Evolutionary conservation across 1,140 invertebrate species (phyloP), one percentile per base, ranked within the genome.

Genomic region (Trichonephila clavipes): DNA sequence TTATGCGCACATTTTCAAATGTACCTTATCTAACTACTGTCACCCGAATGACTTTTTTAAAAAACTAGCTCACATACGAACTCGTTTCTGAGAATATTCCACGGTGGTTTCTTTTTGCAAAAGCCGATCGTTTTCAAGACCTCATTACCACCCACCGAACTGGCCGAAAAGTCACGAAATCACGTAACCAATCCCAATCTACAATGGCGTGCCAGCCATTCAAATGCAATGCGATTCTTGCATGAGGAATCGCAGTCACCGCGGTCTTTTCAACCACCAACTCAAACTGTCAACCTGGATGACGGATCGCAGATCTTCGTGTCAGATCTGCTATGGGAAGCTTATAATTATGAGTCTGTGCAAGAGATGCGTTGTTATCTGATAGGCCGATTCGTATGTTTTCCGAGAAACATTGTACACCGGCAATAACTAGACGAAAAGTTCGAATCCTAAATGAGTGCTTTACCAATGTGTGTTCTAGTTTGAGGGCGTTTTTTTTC

Each of bases 261-360:
- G 72, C 72, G 34, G 72, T 77, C 72, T 77, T 77, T 77, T 77
- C 72, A 77, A 61, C 86, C 86, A 64, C 61, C 59, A 64, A 88
- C 59, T 64, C 86, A 19, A 64, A 88, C 86, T 88, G 86, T 88
- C 86, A 88, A 14, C 10, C 61, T 19, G 59, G 86, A 83, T 88
- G 86, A 88, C 86, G 40, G 86, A 88, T 88, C 18, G 86, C 59
- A 88, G 86, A 88, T 88, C 86, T 88, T 40, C 86, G 86, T 88
- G 86, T 64, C 86, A 64, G 86, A 88, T 88, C 86, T 88, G 86
- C 21, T 40, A 66, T 44, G 6, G 28, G 86, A 64, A 44, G 61
- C 86, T 64, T 24, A 24, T 83, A 83, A 58, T 83, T 83, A 83
- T 24, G 24, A 44, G 40, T 24, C 40, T 21, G 19, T 12, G 51